phyloP scores from a whole-genome alignment of 35 echinoderm and acorn worm genomes.

The Ophioderma brevispina region DNA sequence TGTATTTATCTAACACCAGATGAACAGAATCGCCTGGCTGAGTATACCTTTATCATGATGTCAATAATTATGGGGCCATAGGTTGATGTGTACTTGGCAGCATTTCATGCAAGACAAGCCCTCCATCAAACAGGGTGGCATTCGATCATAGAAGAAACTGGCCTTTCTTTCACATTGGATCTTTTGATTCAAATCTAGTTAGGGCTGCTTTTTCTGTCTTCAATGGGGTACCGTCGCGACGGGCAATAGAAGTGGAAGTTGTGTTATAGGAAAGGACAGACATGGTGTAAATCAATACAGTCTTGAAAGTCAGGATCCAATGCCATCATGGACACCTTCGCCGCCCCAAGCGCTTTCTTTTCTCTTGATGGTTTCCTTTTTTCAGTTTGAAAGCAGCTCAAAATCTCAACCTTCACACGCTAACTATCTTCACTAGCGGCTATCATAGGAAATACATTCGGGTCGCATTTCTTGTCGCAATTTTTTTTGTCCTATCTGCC shows the following conservation, averaged over 20 bases:
- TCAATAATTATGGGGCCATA: conserved; percentile 49
- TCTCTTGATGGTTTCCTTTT: conserved; percentile 23
- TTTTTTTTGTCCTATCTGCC: conserved; percentile 33
- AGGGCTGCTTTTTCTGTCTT: not conserved
- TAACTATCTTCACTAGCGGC: conserved; percentile 33
- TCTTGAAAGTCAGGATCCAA: conserved; percentile 12
- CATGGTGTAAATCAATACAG: not conserved
- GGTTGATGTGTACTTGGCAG: conserved; percentile 51
- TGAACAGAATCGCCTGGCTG: conserved; percentile 33
- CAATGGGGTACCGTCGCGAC: not conserved
- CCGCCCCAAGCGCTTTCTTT: not conserved
- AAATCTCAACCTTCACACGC: conserved; percentile 59
- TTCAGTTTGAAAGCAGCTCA: conserved; percentile 40
- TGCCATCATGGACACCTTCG: conserved; percentile 7
- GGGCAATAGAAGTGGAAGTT: not conserved
- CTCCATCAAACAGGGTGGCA: conserved; percentile 43
- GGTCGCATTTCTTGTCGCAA: conserved; percentile 29
- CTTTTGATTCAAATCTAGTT: not conserved
- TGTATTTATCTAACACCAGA: conserved; percentile 41
- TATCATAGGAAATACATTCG: conserved; percentile 38
- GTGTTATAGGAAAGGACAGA: not conserved
- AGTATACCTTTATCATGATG: conserved; percentile 44
- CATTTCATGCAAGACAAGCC: conserved; percentile 43
- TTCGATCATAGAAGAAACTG: not conserved
- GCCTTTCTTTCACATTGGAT: not conserved